These are phyloP conservation scores for Amphiprion clarkii DNA, from an alignment of 2,797 vertebrate species.

Conservation along the genomic window DNA sequence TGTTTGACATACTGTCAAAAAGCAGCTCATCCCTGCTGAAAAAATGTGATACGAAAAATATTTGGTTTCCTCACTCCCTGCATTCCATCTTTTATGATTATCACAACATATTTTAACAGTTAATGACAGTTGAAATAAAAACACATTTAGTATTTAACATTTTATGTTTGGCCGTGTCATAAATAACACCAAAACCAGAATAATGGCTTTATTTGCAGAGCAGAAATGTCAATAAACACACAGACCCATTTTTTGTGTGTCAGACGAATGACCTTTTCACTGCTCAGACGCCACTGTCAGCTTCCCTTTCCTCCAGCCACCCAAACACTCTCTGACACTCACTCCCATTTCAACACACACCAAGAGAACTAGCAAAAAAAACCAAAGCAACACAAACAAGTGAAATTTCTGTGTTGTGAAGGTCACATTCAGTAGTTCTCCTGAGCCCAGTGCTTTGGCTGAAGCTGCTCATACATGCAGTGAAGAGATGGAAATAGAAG, in stretches of 20 bases:
- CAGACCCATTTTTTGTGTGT: not conserved
- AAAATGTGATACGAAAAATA: not conserved
- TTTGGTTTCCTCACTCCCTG: conserved; percentile 40
- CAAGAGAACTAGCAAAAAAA: conserved; percentile 3
- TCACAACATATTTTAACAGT: not conserved
- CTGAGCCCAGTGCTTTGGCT: conserved; percentile 27
- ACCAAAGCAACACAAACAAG: conserved; percentile 25
- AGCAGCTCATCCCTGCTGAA: conserved; percentile 30
- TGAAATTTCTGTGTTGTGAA: conserved; percentile 36
- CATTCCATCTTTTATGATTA: conserved; percentile 41
- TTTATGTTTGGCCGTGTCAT: not conserved
- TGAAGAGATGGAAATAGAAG: conserved; percentile 41
- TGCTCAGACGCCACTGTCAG: not conserved
- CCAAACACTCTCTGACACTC: conserved; percentile 21
- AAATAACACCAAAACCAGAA: not conserved
- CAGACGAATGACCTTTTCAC: conserved; percentile 30
- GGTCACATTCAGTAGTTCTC: conserved; percentile 48
- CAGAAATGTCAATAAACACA: not conserved
- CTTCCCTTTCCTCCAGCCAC: conserved; percentile 39
- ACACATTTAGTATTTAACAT: too few relatives aligned
- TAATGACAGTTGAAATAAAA: not conserved
- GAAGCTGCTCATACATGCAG: conserved; percentile 12
- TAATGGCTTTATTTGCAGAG: not conserved
- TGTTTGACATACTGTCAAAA: conserved; percentile 62
- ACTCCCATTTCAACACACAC: conserved; percentile 23